Evolutionary conservation across 1,140 invertebrate species (phyloP).

Genomic region (Diplogasteroides magnus): DNA sequence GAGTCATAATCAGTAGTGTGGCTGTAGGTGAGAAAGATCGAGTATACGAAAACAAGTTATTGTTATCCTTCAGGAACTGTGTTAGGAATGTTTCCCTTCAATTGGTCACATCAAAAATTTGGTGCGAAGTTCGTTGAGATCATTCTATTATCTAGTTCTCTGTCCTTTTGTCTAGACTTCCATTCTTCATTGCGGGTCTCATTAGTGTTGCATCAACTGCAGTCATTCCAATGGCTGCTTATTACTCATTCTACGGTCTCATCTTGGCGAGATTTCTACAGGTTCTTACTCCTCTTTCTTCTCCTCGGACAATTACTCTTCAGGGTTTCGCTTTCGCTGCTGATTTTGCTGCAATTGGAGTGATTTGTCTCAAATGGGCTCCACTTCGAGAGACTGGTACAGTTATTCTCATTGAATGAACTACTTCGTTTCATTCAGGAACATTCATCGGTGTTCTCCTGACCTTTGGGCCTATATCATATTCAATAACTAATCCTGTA

Average conservation of each 20-base stretch:
- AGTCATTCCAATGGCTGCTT: constrained; percentile 11
- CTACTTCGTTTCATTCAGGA: too few species aligned
- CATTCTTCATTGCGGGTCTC: constrained; percentile 20
- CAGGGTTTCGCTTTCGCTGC: constrained; percentile 28
- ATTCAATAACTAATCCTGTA: neutral
- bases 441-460: neutral
- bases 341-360: constrained; percentile 26
- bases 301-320: neutral
- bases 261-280: constrained; percentile 18
- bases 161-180: neutral
- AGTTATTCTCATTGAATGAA: neutral
- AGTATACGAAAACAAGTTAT: too few species aligned
- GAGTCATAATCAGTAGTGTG: constrained; percentile 17
- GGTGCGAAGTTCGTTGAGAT: constrained; percentile 23
- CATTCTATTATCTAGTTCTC: too few species aligned
- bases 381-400: constrained; percentile 21
- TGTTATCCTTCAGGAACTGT: too few species aligned
- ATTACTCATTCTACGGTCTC: neutral
- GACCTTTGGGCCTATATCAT: neutral
- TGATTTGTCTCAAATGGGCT: constrained; percentile 25
- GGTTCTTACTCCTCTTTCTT: constrained; percentile 9
- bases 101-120: constrained; percentile 20
- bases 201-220: constrained; percentile 14
- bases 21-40: too few species aligned
- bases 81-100: constrained; percentile 21